phyloP scores from a whole-genome alignment of 2,888 invertebrate species.

The Penaeus monodon region DNA sequence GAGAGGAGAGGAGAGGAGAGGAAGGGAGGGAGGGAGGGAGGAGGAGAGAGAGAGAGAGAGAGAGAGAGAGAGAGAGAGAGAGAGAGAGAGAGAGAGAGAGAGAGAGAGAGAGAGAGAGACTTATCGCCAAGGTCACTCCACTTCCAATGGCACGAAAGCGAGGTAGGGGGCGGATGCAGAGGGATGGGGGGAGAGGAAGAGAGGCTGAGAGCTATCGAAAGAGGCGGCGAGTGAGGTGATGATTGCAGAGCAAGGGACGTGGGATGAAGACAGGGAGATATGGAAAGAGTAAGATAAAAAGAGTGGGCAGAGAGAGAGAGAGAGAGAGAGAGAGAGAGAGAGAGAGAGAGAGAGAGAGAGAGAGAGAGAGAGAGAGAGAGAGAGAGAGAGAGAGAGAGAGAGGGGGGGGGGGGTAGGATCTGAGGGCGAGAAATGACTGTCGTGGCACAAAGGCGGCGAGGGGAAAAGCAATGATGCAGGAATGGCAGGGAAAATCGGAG shows the following conservation, averaged over 20 bases:
- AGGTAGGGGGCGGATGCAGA: not conserved
- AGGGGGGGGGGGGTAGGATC: too few species aligned
- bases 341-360: slow-evolving; percentile 30
- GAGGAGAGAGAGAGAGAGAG: not conserved
- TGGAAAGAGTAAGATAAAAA: not conserved
- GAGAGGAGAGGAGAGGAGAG: too few species aligned
- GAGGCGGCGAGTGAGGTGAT: not conserved
- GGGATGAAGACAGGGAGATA: not conserved
- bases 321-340: slow-evolving; percentile 23
- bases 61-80: not conserved
- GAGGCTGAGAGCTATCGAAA: not conserved
- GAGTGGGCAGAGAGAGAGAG: not conserved
- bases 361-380: slow-evolving; percentile 4
- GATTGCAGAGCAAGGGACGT: not conserved
- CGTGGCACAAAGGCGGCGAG: not conserved
- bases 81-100: slow-evolving; percentile 7
- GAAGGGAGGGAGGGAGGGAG: too few species aligned
- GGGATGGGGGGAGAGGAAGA: not conserved
- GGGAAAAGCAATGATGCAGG: too few species aligned
- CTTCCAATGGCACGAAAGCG: too few species aligned
- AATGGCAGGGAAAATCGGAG: too few species aligned
- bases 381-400: slow-evolving; percentile 30
- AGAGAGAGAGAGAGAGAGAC: not conserved
- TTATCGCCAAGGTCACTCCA: too few species aligned
- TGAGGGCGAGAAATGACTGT: not conserved